Evolutionary conservation across 2,888 invertebrate genomes (phyloP).

Genomic region (Yponomeuta plumbellus): DNA sequence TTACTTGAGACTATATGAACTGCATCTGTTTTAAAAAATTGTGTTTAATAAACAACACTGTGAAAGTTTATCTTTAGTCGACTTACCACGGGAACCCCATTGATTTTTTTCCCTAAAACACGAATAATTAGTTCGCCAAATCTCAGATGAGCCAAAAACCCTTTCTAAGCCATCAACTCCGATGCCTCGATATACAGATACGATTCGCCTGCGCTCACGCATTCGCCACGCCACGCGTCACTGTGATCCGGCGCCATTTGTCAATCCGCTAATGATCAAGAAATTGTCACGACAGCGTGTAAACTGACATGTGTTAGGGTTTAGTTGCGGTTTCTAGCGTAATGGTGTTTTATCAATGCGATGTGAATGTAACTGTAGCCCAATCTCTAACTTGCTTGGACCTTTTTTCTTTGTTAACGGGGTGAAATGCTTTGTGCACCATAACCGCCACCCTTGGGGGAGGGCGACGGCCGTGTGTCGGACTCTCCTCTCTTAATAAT

Average conservation of each 20-base stretch:
- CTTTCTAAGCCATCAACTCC: background rate
- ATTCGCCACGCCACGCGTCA: conserved; percentile 30
- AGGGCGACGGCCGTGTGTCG: too few species aligned
- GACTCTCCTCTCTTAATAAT: too few species aligned
- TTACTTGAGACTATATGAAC: too few species aligned
- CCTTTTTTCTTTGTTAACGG: too few species aligned
- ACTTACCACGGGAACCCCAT: background rate
- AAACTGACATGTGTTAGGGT: conserved; percentile 8
- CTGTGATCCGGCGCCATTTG: conserved; percentile 25
- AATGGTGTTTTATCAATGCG: background rate
- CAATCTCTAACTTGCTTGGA: too few species aligned
- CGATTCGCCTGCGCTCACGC: conserved; percentile 11
- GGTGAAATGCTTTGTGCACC: too few species aligned
- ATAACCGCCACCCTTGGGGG: too few species aligned
- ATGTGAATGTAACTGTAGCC: too few species aligned
- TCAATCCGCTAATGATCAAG: conserved; percentile 30
- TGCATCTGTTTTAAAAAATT: too few species aligned
- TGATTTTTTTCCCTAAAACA: background rate
- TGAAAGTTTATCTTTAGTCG: too few species aligned
- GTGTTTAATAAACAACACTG: too few species aligned
- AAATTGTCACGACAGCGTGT: conserved; percentile 12
- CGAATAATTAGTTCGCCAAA: background rate
- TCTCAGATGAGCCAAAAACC: background rate
- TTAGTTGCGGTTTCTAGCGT: background rate
- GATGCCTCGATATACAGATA: background rate